These are phyloP conservation scores for Semicossyphus pulcher DNA, from an alignment of 2,113 vertebrate species.

Conservation along the genomic window DNA sequence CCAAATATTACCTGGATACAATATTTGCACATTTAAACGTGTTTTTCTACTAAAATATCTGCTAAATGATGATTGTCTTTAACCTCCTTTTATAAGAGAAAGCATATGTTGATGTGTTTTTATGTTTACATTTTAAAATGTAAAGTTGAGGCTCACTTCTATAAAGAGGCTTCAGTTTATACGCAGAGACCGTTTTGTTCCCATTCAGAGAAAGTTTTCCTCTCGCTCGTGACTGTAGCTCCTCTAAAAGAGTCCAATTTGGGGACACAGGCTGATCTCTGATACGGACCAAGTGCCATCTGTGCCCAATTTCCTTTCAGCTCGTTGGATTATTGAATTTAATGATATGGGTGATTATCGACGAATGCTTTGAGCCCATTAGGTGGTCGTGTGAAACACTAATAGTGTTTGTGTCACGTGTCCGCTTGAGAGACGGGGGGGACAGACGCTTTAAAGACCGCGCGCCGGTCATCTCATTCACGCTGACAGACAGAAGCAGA, in stretches of 20 bases:
- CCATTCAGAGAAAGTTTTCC: conserved; percentile 24
- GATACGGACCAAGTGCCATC: conserved; percentile 83
- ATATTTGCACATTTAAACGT: not conserved
- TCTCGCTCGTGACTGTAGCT: not conserved
- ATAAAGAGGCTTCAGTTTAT: not conserved
- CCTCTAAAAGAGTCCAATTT: conserved; percentile 47
- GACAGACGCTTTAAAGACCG: conserved; percentile 74
- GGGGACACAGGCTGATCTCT: conserved; percentile 41
- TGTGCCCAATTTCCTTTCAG: conserved; percentile 73
- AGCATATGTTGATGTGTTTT: not conserved
- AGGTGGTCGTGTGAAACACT: conserved; percentile 77
- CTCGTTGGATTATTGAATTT: conserved; percentile 77
- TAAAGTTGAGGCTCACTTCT: no score
- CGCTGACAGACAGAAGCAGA: conserved; percentile 54
- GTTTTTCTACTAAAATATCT: no score
- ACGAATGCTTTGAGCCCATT: conserved; percentile 77
- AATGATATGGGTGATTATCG: conserved; percentile 82
- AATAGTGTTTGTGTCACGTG: conserved; percentile 83
- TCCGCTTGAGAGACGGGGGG: conserved; percentile 41
- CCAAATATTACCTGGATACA: not conserved
- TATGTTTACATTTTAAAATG: no score
- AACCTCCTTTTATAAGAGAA: not conserved
- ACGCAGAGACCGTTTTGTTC: conserved; percentile 9
- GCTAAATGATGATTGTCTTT: not conserved
- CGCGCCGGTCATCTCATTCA: conserved; percentile 68